Percentiles rank a stretch among this genome's conserved stretches.
These are phyloP conservation scores for Drosophila mettleri DNA, from an alignment of 2,888 invertebrate species.

Conservation along the genomic window DNA sequence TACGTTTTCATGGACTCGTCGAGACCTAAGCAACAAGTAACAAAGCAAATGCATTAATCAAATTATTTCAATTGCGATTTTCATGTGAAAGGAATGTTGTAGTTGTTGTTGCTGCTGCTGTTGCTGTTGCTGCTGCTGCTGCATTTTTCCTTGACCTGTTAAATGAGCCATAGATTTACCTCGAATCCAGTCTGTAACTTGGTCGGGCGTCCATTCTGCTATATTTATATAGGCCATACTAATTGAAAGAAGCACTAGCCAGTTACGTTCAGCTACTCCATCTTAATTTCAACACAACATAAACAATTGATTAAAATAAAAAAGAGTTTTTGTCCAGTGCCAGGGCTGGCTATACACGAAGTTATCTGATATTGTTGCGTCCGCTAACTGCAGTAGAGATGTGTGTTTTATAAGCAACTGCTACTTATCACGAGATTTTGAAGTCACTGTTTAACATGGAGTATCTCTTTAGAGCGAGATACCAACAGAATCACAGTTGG, in stretches of 20 bases:
- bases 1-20: constrained; percentile 90
- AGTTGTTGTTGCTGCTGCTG: constrained; percentile 33
- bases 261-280: constrained; percentile 54
- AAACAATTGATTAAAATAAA: constrained; percentile 64
- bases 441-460: neutral
- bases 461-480: neutral
- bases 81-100: constrained; percentile 53
- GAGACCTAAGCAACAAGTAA: constrained; percentile 72
- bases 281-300: constrained; percentile 56
- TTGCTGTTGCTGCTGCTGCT: constrained; percentile 37
- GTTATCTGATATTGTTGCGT: constrained; percentile 57
- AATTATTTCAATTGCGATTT: constrained; percentile 17
- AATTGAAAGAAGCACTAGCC: constrained; percentile 38
- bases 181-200: constrained; percentile 96
- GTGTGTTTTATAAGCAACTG: constrained; percentile 18
- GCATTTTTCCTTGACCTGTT: constrained; percentile 77
- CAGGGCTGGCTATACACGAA: constrained; percentile 48
- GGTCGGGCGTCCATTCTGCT: constrained; percentile 95
- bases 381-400: constrained; percentile 47
- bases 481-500: neutral
- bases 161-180: constrained; percentile 86
- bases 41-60: neutral
- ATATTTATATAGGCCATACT: constrained; percentile 93
- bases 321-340: constrained; percentile 55
- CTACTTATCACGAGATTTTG: neutral